A percentile compares a stretch with the other conserved stretches of the same genome.
Evolutionary conservation across 1,140 invertebrate genomes (phyloP).

Genomic region (Ditylenchus dipsaci): DNA sequence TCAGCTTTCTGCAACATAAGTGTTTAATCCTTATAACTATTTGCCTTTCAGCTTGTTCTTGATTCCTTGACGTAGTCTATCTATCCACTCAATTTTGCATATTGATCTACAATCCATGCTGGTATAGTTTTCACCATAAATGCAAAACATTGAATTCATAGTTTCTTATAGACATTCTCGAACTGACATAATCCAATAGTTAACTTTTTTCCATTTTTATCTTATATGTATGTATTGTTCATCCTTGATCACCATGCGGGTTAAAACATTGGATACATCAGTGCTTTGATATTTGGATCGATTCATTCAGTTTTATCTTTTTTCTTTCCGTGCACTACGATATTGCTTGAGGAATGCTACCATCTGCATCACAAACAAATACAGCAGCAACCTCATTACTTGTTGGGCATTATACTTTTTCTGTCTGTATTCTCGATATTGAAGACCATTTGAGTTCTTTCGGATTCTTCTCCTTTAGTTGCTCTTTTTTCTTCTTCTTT

Average conservation of each 20-base stretch:
- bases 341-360: neutral
- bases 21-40: constrained; percentile 16
- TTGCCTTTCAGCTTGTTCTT: constrained; percentile 16
- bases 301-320: neutral
- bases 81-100: neutral
- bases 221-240: neutral
- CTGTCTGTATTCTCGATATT: neutral
- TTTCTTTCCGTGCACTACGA: neutral
- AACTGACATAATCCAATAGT: neutral
- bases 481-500: neutral
- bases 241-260: neutral
- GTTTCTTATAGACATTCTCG: neutral
- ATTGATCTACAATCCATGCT: constrained; percentile 6
- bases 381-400: constrained; percentile 2
- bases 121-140: neutral
- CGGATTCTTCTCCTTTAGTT: neutral
- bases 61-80: neutral
- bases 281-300: neutral
- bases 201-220: neutral
- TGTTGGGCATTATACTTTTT: neutral
- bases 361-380: neutral
- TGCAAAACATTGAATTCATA: neutral
- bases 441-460: neutral
- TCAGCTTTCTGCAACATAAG: neutral
- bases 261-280: neutral